These are phyloP conservation scores for Stenoptilia bipunctidactyla DNA, from an alignment of 2,888 invertebrate genomes.

Conservation along the genomic window DNA sequence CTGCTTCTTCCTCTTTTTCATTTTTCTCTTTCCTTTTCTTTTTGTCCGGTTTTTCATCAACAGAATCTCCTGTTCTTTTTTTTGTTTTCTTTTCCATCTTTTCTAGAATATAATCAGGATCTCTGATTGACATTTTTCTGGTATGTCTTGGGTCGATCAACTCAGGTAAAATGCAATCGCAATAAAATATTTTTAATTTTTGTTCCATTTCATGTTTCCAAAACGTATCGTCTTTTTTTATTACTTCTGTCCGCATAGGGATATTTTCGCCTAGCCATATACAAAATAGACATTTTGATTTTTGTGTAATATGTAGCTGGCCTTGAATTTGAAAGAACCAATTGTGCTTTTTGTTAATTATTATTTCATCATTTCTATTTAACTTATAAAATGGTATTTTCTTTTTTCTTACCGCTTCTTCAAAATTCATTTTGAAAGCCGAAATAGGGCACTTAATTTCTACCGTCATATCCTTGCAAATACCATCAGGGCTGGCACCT, in stretches of 20 bases:
- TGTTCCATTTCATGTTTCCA: constrained; percentile 10
- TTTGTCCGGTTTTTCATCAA: not conserved
- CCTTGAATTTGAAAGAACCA: constrained; percentile 14
- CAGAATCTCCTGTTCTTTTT: too few species aligned
- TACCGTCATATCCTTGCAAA: constrained; percentile 7
- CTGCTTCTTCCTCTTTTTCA: not conserved
- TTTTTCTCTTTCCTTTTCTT: not conserved
- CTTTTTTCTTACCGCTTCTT: constrained; percentile 5
- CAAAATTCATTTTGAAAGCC: constrained; percentile 3
- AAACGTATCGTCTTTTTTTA: constrained; percentile 10
- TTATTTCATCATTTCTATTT: not conserved
- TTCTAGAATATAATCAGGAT: not conserved
- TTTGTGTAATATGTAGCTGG: constrained; percentile 11
- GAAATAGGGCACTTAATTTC: constrained; percentile 14
- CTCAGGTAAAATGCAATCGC: constrained; percentile 12
- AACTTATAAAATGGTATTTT: constrained; percentile 7
- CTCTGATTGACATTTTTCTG: constrained; percentile 5
- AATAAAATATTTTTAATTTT: constrained; percentile 12
- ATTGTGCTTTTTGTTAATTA: constrained; percentile 9
- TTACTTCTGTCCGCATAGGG: constrained; percentile 5
- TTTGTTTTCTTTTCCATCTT: not conserved
- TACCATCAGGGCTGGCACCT: constrained; percentile 10
- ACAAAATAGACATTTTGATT: constrained; percentile 9
- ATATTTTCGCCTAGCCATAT: constrained; percentile 8
- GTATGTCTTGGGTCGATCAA: constrained; percentile 11